Evolutionary conservation across 2,797 vertebrate genomes (phyloP), one percentile per base, ranked within the genome.

Genomic region (Anolis apletophallus): DNA sequence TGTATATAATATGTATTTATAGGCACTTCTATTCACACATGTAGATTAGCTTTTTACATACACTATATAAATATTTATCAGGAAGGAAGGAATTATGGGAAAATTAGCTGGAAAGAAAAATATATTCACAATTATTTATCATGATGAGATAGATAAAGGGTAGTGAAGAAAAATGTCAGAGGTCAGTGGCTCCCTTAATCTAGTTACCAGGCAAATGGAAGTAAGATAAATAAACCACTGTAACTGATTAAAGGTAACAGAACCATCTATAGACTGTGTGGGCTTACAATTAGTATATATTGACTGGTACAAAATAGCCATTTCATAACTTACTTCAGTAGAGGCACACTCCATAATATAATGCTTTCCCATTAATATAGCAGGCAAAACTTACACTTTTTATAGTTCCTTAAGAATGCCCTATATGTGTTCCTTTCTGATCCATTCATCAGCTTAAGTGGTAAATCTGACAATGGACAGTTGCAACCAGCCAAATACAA

Each of bases 41-140:
- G 84, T 89, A 86, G 78, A 29, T 75, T 89, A 77, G 79, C 34
- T 86, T 85, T 57, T 88, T 54, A 46, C 87, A 89, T 85, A 87
- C 91, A 91, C 74, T 88, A 83, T 64, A 74, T 26, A 94, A 93
- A 92, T 90, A 91, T 91, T 89, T 90, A 86, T 87, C 59, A 88
- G 79, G 94, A 89, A 75, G 50, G 74, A 90, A 0, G 80, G 82
- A 84, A 76, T 77, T 84, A 76, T 77, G 57, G 85, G 59, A 76
- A 84, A 93, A 84, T 86, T 86, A 14, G 17, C 69, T 86, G 89
- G 80, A 88, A 91, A 90, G 80, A 90, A 88, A 90, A 82, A 72
- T 81, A 84, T 89, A 93, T 88, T 75, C 77, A 54, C 86, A 81
- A 54, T 78, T 91, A 83, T 78, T 88, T 85, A 46, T 46, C 3